phyloP scores from a whole-genome alignment of 2,797 vertebrate genomes.

The Oreochromis grahami region DNA sequence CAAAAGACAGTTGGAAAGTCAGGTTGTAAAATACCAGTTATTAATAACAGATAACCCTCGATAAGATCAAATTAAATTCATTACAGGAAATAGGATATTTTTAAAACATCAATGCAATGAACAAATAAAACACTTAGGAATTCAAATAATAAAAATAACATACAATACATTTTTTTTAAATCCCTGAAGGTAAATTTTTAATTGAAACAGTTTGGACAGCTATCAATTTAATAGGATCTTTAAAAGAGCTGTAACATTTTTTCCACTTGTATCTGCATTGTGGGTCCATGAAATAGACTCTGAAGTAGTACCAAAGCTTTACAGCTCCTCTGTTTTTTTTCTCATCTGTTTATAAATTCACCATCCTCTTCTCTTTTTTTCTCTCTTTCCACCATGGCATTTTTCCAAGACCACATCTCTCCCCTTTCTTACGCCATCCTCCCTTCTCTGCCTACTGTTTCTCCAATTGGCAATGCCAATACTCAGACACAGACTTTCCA shows the following conservation, averaged over 20 bases:
- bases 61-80: rapidly evolving
- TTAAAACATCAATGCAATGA: neutral
- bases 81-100: neutral
- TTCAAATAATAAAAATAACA: neutral
- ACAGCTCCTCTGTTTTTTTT: neutral
- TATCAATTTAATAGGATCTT: neutral
- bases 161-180: rapidly evolving
- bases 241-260: neutral
- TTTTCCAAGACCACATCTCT: neutral
- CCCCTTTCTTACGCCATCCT: neutral
- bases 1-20: neutral
- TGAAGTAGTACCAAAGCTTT: neutral
- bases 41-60: neutral
- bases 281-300: neutral
- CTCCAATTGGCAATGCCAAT: neutral
- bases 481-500: neutral
- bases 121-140: neutral
- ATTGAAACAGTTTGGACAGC: rapidly evolving
- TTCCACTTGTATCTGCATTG: neutral
- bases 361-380: neutral
- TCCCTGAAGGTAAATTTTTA: rapidly evolving
- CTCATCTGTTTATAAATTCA: neutral
- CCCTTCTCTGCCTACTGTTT: neutral
- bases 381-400: neutral
- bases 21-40: neutral